phyloP scores from a whole-genome alignment of 2,797 vertebrate species.

The Acanthornis magna region DNA sequence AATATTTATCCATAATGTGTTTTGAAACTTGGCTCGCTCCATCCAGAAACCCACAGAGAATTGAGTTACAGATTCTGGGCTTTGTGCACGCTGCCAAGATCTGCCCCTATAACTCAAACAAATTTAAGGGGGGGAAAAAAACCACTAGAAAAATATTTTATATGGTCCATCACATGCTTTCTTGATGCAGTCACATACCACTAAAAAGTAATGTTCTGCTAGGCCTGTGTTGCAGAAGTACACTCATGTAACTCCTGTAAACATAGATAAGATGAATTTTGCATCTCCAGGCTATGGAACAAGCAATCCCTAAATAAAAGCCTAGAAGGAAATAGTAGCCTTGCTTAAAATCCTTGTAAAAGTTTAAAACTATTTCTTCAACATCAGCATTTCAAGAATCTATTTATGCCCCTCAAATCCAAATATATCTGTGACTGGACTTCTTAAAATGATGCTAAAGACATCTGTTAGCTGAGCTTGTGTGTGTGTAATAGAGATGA shows the following conservation, averaged over 20 bases:
- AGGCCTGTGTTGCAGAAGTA: not conserved
- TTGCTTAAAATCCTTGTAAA: not conserved
- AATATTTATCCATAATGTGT: conserved; percentile 51
- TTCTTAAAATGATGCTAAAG: not conserved
- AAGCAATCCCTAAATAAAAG: conserved; percentile 2
- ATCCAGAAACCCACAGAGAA: conserved; percentile 48
- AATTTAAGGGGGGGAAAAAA: not conserved
- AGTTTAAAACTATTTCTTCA: conserved; percentile 19
- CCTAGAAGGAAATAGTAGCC: not conserved
- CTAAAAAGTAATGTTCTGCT: conserved; percentile 43
- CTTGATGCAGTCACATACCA: conserved; percentile 51
- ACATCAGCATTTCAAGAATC: conserved; percentile 25
- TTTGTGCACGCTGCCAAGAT: conserved; percentile 55
- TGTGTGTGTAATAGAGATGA: not conserved
- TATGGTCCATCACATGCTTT: conserved; percentile 49
- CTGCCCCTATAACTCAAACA: conserved; percentile 58
- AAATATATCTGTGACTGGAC: not conserved
- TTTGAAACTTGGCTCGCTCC: conserved; percentile 43
- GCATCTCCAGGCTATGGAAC: not conserved
- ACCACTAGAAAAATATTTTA: conserved; percentile 36
- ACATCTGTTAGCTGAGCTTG: not conserved
- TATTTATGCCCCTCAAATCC: conserved; percentile 17
- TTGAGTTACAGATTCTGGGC: conserved; percentile 55
- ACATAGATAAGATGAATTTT: conserved; percentile 18
- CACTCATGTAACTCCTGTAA: not conserved